Conservation (phyloP, 2,113 vertebrate species). For the Pavo muticus region DNA sequence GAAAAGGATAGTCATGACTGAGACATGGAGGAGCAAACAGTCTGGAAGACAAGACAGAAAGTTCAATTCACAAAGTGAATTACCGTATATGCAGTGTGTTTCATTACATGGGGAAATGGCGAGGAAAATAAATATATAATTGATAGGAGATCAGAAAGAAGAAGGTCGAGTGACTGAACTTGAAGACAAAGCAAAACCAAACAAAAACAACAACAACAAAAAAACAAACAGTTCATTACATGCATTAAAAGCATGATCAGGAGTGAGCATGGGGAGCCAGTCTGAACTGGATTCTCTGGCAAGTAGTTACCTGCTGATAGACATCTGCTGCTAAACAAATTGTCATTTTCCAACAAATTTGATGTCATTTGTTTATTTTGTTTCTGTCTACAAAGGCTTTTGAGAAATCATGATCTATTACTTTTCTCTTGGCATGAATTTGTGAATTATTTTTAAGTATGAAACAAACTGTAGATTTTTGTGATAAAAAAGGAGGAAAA, state of each 20-base stretch:
- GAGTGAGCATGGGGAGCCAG: not conserved
- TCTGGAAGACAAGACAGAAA: not conserved
- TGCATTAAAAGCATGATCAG: not conserved
- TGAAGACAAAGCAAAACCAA: not conserved
- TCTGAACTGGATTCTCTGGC: not conserved
- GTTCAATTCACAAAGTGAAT: not conserved
- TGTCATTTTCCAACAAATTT: not conserved
- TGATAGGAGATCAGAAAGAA: not conserved
- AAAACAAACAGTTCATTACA: not conserved
- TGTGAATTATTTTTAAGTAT: not conserved
- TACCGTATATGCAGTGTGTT: not conserved
- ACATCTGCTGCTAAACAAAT: not conserved
- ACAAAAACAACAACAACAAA: not conserved
- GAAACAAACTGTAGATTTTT: not conserved
- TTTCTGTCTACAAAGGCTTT: not conserved
- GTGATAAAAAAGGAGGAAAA: not conserved
- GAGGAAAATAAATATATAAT: not conserved
- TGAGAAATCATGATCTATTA: not conserved
- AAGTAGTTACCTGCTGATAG: not conserved
- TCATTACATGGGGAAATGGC: not conserved
- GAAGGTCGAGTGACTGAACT: not conserved
- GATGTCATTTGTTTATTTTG: not conserved
- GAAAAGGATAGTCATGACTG: not conserved
- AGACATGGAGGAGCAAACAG: not conserved
- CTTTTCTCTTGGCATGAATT: not conserved